A percentile compares a stretch with the other conserved stretches of the same genome.
phyloP scores from a whole-genome alignment of 2,888 invertebrate genomes.

The Zaprionus lineosus region DNA sequence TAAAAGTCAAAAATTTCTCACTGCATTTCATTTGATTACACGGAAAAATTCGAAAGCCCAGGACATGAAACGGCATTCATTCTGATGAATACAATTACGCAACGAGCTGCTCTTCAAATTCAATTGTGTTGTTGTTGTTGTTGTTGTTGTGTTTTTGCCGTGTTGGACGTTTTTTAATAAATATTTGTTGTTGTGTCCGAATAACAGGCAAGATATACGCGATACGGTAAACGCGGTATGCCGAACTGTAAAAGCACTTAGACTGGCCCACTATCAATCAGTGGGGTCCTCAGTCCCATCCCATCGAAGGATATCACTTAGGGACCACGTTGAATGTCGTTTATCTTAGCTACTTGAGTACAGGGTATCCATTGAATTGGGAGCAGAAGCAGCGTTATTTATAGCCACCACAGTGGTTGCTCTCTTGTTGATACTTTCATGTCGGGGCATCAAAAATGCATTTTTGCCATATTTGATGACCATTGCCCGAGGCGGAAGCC shows the following conservation, averaged over 20 bases:
- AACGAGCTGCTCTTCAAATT: conserved; percentile 43
- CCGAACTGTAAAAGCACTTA: too few species aligned
- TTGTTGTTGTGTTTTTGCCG: conserved; percentile 10
- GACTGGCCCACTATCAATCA: too few species aligned
- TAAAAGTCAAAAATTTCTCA: conserved; percentile 27
- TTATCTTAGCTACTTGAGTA: too few species aligned
- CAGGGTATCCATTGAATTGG: too few species aligned
- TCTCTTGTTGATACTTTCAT: conserved; percentile 7
- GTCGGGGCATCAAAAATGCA: conserved; percentile 45
- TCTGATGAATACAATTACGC: conserved; percentile 65
- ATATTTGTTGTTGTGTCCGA: background rate
- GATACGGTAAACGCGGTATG: too few species aligned
- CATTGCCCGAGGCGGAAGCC: conserved; percentile 44
- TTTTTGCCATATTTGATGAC: conserved; percentile 58
- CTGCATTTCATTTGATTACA: conserved; percentile 42
- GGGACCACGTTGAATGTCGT: too few species aligned
- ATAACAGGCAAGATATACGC: too few species aligned
- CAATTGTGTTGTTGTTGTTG: conserved; percentile 10
- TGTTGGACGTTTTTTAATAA: too few species aligned
- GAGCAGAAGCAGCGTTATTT: too few species aligned
- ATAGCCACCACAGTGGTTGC: too few species aligned
- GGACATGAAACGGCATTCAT: conserved; percentile 34
- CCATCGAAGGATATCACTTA: too few species aligned
- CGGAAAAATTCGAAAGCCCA: conserved; percentile 5
- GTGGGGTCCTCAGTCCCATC: too few species aligned